These are phyloP conservation scores for Capitella teleta DNA, from an alignment of 1,140 invertebrate genomes.

Conservation along the genomic window DNA sequence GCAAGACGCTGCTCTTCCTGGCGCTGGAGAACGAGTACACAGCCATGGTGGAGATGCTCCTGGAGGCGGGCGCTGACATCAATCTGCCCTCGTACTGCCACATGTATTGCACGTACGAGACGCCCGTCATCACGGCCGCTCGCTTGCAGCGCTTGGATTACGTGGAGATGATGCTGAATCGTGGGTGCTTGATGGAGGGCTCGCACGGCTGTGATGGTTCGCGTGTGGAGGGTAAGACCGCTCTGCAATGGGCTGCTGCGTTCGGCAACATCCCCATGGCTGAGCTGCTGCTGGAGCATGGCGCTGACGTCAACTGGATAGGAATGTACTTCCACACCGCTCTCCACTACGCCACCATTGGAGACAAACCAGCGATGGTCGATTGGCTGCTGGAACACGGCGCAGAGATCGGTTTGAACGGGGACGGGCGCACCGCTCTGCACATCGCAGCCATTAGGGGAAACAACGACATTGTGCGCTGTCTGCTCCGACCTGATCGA, in stretches of 20 bases:
- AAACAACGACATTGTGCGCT: slow-evolving; percentile 4
- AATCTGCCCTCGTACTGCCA: slow-evolving; percentile 4
- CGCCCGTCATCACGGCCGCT: slow-evolving; percentile 4
- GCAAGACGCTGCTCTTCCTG: slow-evolving; percentile 1
- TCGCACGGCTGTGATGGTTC: not conserved
- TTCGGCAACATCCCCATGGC: slow-evolving; percentile 5
- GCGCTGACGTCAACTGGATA: slow-evolving; percentile 9
- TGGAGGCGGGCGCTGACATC: slow-evolving; percentile 3
- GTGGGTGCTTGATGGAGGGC: not conserved
- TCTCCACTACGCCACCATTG: slow-evolving; percentile 9
- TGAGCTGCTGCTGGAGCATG: slow-evolving; percentile 1
- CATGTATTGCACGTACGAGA: slow-evolving; percentile 1
- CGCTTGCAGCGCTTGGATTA: not conserved
- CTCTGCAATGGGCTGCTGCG: slow-evolving; percentile 8
- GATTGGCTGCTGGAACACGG: slow-evolving; percentile 3
- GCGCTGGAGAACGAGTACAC: slow-evolving; percentile 6
- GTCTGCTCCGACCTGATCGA: not conserved
- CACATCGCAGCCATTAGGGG: slow-evolving; percentile 7
- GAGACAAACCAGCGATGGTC: slow-evolving; percentile 3
- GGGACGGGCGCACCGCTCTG: slow-evolving; percentile 3
- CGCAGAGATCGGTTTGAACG: slow-evolving; percentile 5
- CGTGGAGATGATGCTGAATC: slow-evolving; percentile 5
- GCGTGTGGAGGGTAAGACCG: slow-evolving; percentile 1
- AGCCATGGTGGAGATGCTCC: slow-evolving; percentile 4
- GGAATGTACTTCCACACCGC: slow-evolving; percentile 7